Evolutionary conservation across 2,888 invertebrate species (phyloP).

Genomic region (Agrotis clavis): DNA sequence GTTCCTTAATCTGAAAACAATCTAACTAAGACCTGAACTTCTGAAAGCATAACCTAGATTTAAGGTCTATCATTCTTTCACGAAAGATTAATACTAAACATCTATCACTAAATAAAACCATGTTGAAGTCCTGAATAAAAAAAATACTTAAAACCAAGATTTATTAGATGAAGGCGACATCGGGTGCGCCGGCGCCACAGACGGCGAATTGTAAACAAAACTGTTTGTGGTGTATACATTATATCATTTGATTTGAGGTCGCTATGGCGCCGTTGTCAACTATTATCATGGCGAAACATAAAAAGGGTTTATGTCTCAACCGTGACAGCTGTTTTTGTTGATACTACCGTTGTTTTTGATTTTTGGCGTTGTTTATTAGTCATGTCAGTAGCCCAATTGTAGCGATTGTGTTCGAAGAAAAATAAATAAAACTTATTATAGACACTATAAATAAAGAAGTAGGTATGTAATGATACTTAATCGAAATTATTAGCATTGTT

Average conservation of each 20-base stretch:
- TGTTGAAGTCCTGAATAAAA: constrained; percentile 6
- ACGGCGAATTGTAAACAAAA: constrained; percentile 28
- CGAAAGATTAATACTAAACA: constrained; percentile 11
- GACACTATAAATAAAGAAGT: too few relatives aligned
- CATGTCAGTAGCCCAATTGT: too few relatives aligned
- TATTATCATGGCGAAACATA: neutral
- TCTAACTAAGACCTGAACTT: neutral
- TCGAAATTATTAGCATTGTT: too few relatives aligned
- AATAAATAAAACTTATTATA: neutral
- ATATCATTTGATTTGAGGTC: constrained; percentile 37
- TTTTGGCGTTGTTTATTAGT: neutral
- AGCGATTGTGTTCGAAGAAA: neutral
- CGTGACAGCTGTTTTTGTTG: neutral
- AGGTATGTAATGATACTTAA: too few relatives aligned
- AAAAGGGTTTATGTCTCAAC: neutral
- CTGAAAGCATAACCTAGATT: neutral
- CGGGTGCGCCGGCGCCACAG: constrained; percentile 40
- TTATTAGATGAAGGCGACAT: constrained; percentile 17
- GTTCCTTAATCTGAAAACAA: too few relatives aligned
- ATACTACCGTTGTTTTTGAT: neutral
- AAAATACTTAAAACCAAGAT: constrained; percentile 10
- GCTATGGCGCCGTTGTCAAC: constrained; percentile 10
- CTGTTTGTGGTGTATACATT: constrained; percentile 24
- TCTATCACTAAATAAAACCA: constrained; percentile 1
- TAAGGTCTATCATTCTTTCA: neutral